Evolutionary conservation across 2,888 invertebrate genomes (phyloP), one percentile per base, ranked within the genome.

Genomic region (Serrognathus titanus): DNA sequence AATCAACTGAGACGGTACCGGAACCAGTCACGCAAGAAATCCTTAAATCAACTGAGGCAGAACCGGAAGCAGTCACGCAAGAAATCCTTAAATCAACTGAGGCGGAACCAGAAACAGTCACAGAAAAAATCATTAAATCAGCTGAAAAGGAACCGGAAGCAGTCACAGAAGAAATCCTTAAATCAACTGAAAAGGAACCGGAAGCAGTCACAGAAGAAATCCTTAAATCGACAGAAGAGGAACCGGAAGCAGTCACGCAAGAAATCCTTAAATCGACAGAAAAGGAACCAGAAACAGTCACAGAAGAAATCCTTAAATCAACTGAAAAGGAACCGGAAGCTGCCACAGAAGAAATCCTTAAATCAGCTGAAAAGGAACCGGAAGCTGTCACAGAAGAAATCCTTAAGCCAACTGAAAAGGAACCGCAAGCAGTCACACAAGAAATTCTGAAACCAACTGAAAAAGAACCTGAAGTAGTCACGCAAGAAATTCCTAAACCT

Each of bases 1-100:
- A n/a, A n/a, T n/a, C n/a, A n/a, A n/a, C n/a, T n/a, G n/a, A n/a
- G n/a, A n/a, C n/a, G n/a, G n/a, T n/a, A n/a, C n/a, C n/a, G n/a
- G n/a, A n/a, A n/a, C n/a, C n/a, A n/a, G 40, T 46, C 12, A 11
- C 24, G 8, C 11, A 10, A 24, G 24, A 13, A 12, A 5, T 10
- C 1, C 16, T 2, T 2, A 9, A 45, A 10, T n/a, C 31, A 2
- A 12, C 46, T 40, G 41, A 47, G 50, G 48, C 36, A 40, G 51
- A 48, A 50, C 48, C 53, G 48, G 55, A 56, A 51, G 36, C 48
- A 40, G 47, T 55, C 46, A 53, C 57, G 55, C 43, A 51, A 8
- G 45, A 56, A 31, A 2, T 13, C 31, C 16, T 6, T 40, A 40
- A 56, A 13, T 11, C 45, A 4, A 1, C 53, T 11, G 53, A 43